Evolutionary conservation across 2,888 invertebrate species (phyloP), one percentile per base, ranked within the genome.

Genomic region (Tineola bisselliella): DNA sequence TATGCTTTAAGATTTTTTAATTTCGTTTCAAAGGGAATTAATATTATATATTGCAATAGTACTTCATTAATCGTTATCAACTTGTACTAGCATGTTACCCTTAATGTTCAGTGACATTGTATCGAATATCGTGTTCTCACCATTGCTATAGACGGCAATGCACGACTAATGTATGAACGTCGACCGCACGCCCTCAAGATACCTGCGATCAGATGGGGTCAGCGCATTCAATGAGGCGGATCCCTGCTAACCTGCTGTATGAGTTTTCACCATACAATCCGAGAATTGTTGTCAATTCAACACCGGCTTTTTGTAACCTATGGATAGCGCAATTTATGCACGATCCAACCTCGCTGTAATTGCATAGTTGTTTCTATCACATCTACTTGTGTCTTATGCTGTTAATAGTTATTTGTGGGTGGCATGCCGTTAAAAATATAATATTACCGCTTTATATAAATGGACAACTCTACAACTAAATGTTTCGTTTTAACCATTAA

Each of bases 201-300:
- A 60, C 61, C 11, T 58, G 54, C 76, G 81, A 86, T 84, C 86
- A 86, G 84, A 86, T 86, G 84, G 78, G 86, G 86, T 86, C 86
- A 84, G 78, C 82, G 82, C 79, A 83, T 86, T 86, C 81, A 84
- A 84, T 86, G 79, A 84, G 81, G 79, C 84, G 86, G 84, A 86
- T 84, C 79, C 80, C 77, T 79, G 73, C 17, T 76, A 81, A 82
- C 84, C 81, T 80, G 83, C 84, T 82, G 79, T 83, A 82, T 84
- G 82, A 80, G 82, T 84, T 84, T n/a, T 83, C 81, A 77, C 83
- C 81, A 77, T 82, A 81, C 77, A 70, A 33, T 58, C 15, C 33
- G 31, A 58, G 33, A 58, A 58, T 33, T 58, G 58, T 58, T 33
- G 33, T 33, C 33, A 58, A 33, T 33, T 33, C 58, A 58, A 58